Evolutionary conservation across 2,113 vertebrate species (phyloP), one percentile per base, ranked within the genome.

Genomic region (Oriolus oriolus): DNA sequence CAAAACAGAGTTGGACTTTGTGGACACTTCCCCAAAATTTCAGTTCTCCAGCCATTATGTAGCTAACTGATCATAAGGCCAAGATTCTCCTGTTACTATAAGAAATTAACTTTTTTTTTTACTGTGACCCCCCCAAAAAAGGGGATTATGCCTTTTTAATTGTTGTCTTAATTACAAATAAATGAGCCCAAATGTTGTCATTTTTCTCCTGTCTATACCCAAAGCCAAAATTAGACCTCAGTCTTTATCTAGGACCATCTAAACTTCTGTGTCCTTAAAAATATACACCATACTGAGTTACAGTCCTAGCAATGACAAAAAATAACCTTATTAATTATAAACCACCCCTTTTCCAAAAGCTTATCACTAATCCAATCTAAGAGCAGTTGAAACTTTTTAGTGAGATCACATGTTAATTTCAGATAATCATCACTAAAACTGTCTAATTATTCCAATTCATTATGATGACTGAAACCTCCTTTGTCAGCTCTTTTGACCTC

Each of bases 401-500:
- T 81, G 71, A 90, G 68, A 84, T 86, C 88, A 93, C 84, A 68
- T 71, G 37, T 90, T 94, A 96, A 92, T 92, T 94, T 95, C 23
- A 18, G 87, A 92, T 92, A 88, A 93, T 92, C 75, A 74, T 88
- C 52, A 75, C 71, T 95, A 92, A 90, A 95, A 74, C 85, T 80
- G 68, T 81, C 95, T 93, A 88, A 97, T 94, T 92, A 92, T 93
- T 93, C 60, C 56, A 77, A 88, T 66, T 88, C 85, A 52, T 96
- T 90, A 90, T 42, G 63, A 91, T 9, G 45, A 84, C 60, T 77
- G 79, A 96, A 95, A 90, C 64, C 78, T 94, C 53, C 88, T 95
- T 90, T 90, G 86, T 89, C 90, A 84, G 86, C 37, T 97, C 79
- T 84, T 93, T 89, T 87, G 76, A 97, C 96, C 83, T 94, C 90